Evolutionary conservation across 2,113 vertebrate genomes (phyloP).

Genomic region (Ariopsis seemanni): DNA sequence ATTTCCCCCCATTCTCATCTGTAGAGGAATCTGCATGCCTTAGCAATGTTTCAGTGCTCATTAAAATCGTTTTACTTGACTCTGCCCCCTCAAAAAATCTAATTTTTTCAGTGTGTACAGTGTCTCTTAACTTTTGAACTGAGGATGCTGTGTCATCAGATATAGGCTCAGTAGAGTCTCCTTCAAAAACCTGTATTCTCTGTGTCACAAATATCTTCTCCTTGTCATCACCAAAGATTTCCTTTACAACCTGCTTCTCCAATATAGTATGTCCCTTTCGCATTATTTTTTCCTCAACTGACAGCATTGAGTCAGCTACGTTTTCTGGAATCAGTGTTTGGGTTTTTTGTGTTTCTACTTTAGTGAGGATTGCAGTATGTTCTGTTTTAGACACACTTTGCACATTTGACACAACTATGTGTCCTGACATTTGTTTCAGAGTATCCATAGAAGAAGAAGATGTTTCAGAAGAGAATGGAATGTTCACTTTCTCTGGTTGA

Average conservation of each 20-base stretch:
- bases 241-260: conserved; percentile 60
- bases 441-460: conserved; percentile 72
- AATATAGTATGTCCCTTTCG: conserved; percentile 48
- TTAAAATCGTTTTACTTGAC: conserved; percentile 51
- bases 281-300: conserved; percentile 48
- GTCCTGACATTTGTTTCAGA: conserved; percentile 63
- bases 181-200: conserved; percentile 60
- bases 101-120: conserved; percentile 75
- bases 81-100: conserved; percentile 71
- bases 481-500: conserved; percentile 71
- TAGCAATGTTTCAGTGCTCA: conserved; percentile 35
- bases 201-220: conserved; percentile 67
- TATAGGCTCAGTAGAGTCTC: conserved; percentile 60
- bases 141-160: conserved; percentile 68
- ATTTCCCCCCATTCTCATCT: conserved; percentile 45
- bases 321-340: conserved; percentile 42
- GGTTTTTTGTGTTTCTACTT: conserved; percentile 54
- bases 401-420: conserved; percentile 69
- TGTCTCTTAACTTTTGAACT: conserved; percentile 68
- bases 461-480: conserved; percentile 63
- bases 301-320: conserved; percentile 52
- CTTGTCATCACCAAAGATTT: conserved; percentile 63
- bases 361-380: conserved; percentile 61
- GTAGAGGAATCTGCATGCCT: conserved; percentile 45
- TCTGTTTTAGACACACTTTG: conserved; percentile 67